Base-by-base conservation (phyloP, 1,140 invertebrate genomes). In the Aricia agestis region DNA sequence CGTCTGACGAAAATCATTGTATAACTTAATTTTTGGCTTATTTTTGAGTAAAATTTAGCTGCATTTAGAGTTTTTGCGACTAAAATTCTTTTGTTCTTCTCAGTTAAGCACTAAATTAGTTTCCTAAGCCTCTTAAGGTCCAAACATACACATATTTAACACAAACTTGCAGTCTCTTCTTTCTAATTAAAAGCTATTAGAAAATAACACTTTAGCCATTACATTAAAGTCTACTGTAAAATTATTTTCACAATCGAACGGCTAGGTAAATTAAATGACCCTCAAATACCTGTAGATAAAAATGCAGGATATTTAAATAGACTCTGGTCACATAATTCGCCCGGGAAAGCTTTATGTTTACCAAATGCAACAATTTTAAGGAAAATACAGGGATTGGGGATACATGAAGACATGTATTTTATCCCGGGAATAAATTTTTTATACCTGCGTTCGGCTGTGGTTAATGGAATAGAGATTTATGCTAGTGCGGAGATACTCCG, bases 391-490 rank as follows among this genome's bases (percentile, higher is more conserved):
- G 11, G 42, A 52, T 15, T 36, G 32, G 66, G 25, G 13, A 74
- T 71, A 68, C 67, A 71, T 71, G 67, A 74, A 71, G 66, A 71
- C 57, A 72, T 77, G 71, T 77, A 77, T 81, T 82, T 77, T 75
- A 82, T 77, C 76, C 70, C 61, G 10, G 45, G 68, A 71, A 78
- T 74, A 77, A 78, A 78, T 78, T 67, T 65, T 73, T 77, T 74
- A 76, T 78, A 77, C 67, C 74, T 68, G 69, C 70, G 71, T 58
- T 72, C 69, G 71, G 72, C 65, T 70, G 45, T 52, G 59, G 72
- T 76, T 76, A 78, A 80, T 78, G 69, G 69, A 77, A 76, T 72
- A 75, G 59, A 74, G 71, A 76, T 76, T 82, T 82, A 80, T 76
- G 52, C 67, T 36, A 19, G 36, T 42, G n/a, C 17, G 45, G n/a